These are phyloP conservation scores for Mylabris sibirica DNA, from an alignment of 2,888 invertebrate genomes.

Conservation along the genomic window DNA sequence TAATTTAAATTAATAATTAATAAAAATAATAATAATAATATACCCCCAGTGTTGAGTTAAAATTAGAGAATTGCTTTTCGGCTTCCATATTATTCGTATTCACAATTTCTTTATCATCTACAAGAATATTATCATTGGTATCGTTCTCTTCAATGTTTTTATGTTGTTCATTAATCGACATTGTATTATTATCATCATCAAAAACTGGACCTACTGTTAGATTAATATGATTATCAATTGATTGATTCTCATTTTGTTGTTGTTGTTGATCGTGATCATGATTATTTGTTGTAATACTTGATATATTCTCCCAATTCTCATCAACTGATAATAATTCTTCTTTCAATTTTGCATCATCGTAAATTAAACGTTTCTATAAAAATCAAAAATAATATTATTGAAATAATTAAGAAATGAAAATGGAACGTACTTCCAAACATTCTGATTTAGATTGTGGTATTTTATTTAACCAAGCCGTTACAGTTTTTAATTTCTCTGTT, in stretches of 20 bases:
- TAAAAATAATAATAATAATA: too few relatives aligned
- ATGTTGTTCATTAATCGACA: conserved; percentile 33
- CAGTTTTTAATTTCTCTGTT: conserved; percentile 37
- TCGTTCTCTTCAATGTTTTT: conserved; percentile 33
- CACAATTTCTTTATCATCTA: neutral
- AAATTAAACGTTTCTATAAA: conserved; percentile 27
- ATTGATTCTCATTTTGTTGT: conserved; percentile 43
- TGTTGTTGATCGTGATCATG: conserved; percentile 26
- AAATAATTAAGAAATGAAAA: neutral
- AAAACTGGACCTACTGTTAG: conserved; percentile 51
- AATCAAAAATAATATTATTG: neutral
- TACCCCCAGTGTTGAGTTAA: conserved; percentile 44
- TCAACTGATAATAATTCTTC: conserved; percentile 55
- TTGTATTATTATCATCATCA: conserved; percentile 37
- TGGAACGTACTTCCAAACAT: conserved; percentile 6
- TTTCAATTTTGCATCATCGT: conserved; percentile 48
- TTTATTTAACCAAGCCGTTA: neutral
- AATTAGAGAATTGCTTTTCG: conserved; percentile 46
- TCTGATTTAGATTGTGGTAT: conserved; percentile 38
- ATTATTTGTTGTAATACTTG: conserved; percentile 33
- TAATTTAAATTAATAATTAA: neutral
- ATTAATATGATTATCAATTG: conserved; percentile 52
- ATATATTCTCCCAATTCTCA: conserved; percentile 46
- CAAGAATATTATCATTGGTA: conserved; percentile 8
- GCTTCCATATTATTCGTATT: conserved; percentile 25